Percentiles rank a stretch among this genome's conserved stretches.
These are phyloP conservation scores for Chlorodrepanis virens DNA, from an alignment of 2,113 vertebrate genomes.

Conservation along the genomic window DNA sequence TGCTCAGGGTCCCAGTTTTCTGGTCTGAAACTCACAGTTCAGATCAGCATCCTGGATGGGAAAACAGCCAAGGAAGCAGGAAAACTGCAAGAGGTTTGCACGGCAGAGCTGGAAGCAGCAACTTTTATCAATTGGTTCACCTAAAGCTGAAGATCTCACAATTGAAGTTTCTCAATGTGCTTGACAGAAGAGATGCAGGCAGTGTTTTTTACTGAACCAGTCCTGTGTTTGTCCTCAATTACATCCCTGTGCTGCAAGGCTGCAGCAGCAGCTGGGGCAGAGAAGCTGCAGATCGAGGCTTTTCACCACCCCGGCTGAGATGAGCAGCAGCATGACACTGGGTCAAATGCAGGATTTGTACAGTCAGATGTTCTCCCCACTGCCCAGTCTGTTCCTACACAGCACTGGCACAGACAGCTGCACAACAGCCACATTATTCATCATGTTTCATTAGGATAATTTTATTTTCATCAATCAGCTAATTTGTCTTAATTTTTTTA, in stretches of 20 bases:
- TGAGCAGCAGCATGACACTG: background rate
- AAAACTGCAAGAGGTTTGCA: background rate
- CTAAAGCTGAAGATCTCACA: background rate
- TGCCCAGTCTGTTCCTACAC: background rate
- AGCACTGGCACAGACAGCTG: background rate
- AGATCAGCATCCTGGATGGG: fast-evolving
- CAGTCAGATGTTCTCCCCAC: background rate
- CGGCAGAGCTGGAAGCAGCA: background rate
- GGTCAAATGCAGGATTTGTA: background rate
- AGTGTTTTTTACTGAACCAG: background rate
- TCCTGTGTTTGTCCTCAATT: background rate
- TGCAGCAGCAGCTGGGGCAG: background rate
- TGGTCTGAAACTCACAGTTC: background rate
- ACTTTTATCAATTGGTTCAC: background rate
- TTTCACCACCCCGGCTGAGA: background rate
- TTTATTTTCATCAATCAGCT: background rate
- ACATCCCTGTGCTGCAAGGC: background rate
- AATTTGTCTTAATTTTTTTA: background rate
- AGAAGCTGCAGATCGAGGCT: background rate
- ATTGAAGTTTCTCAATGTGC: background rate
- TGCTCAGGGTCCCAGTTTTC: background rate
- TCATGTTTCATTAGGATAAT: background rate
- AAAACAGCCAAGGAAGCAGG: background rate
- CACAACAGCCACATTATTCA: background rate
- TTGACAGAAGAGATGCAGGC: background rate